Percentiles rank a stretch among this genome's conserved stretches.
These are phyloP conservation scores for Anniella stebbinsi DNA, from an alignment of 2,797 vertebrate genomes.

Conservation along the genomic window DNA sequence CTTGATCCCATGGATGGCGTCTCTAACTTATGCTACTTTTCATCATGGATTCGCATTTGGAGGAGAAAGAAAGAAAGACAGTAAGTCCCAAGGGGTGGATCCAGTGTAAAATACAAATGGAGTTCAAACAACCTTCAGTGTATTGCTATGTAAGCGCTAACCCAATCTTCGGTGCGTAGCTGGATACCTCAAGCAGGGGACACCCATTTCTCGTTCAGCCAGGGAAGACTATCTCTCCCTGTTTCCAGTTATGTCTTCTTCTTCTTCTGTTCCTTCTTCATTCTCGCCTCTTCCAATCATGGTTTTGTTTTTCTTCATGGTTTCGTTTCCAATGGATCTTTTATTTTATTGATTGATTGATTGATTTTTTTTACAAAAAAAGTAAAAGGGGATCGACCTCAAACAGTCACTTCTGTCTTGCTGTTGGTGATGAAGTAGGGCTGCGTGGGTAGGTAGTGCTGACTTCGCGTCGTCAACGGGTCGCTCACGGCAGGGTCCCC, in stretches of 20 bases:
- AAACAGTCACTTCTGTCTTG: constrained; percentile 99
- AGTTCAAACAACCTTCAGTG: constrained; percentile 74
- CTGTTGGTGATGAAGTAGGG: constrained; percentile 99
- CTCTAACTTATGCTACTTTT: constrained; percentile 83
- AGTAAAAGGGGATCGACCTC: constrained; percentile 67
- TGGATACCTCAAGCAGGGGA: constrained; percentile 51
- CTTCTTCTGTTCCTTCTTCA: constrained; percentile 66
- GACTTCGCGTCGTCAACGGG: constrained; percentile 88
- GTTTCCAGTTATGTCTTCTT: constrained; percentile 53
- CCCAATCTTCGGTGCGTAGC: constrained; percentile 62
- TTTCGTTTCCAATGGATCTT: constrained; percentile 56
- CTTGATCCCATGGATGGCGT: constrained; percentile 73
- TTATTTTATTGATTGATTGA: no score
- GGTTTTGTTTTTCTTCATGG: constrained; percentile 45
- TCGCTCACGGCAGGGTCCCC: constrained; percentile 88
- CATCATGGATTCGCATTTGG: constrained; percentile 80
- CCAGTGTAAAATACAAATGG: constrained; percentile 73
- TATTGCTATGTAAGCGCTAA: constrained; percentile 78
- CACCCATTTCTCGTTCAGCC: constrained; percentile 42
- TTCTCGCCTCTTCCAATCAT: constrained; percentile 61
- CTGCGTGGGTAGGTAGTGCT: constrained; percentile 94
- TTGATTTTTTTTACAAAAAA: background rate
- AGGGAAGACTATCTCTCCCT: constrained; percentile 53
- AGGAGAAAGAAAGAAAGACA: constrained; percentile 67
- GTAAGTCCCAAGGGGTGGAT: constrained; percentile 66